Base-by-base conservation (phyloP, 2,888 invertebrate species). In the Rhagophthalmus giganteus region DNA sequence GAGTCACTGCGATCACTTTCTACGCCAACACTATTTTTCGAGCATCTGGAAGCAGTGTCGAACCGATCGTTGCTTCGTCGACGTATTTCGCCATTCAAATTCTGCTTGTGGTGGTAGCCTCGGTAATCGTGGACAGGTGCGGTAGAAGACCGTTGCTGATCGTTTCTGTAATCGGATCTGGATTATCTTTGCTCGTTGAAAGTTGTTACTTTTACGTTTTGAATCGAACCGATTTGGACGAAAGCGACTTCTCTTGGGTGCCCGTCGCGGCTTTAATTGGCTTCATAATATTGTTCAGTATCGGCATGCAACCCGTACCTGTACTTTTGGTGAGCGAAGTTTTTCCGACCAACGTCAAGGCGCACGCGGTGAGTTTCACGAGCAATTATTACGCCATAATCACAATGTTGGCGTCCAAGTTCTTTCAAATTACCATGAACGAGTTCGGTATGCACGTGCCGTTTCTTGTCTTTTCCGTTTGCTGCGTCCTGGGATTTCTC, bases 131-230 rank as follows among this genome's bases (percentile, higher is more conserved):
- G 14, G 86, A 87, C 65, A 77, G 79, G 28, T 78, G 81, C 12
- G 86, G 86, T 13, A 76, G 86, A 44, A 80, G 81, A 49, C 79
- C 81, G 2, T 75, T 86, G 7, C 71, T 86, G 4, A 63, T 84
- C 9, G 67, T 81, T 25, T 85, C 84, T 1, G 52, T 54, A 9
- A 46, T 72, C 1, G 62, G 74, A 0, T 71, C 74, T 12, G 62
- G 73, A 0, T 13, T 75, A 1, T 63, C 72, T 0, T 63, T 76
- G 5, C 54, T 68, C 2, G 59, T 71, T 2, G 69, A 74, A 51
- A 74, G 74, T 5, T 44, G 67, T 8, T 74, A 76, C 63, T 76
- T 76, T 62, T 71, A 68, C 45, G 54, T 76, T 11, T 70, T 75
- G 48, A 67, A 73, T 28, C 52, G 68, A 25, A 54, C 40, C 9